Conservation (phyloP, 1,140 invertebrate genomes). For the Cotesia glomerata region DNA sequence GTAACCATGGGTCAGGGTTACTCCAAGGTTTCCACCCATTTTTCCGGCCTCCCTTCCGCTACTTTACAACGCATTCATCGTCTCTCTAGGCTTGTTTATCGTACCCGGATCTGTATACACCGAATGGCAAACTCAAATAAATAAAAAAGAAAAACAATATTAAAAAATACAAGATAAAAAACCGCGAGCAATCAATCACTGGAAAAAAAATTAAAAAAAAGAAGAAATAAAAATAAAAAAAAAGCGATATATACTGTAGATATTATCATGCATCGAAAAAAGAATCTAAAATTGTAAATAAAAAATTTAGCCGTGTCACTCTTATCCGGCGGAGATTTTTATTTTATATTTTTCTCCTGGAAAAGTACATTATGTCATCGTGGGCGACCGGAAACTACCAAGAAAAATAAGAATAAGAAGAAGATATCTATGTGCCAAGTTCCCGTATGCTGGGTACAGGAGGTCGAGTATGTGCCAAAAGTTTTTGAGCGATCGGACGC, state of each 20-base stretch:
- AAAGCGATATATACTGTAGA: no score
- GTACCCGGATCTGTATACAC: not conserved
- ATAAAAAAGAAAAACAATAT: not conserved
- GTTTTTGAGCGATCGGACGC: conserved; percentile 24
- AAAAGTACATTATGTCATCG: no score
- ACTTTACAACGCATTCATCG: conserved; percentile 14
- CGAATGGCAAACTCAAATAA: not conserved
- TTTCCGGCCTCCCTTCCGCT: conserved; percentile 11
- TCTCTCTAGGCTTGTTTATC: conserved; percentile 10
- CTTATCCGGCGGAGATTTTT: no score
- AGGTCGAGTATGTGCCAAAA: conserved; percentile 23
- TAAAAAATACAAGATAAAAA: not conserved
- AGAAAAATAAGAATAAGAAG: not conserved
- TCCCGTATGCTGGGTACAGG: not conserved
- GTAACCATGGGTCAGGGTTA: conserved; percentile 30
- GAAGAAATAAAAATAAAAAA: no score
- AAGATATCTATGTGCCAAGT: not conserved
- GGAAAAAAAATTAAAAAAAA: no score
- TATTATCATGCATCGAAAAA: no score
- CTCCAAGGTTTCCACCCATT: conserved; percentile 28
- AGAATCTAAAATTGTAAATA: no score
- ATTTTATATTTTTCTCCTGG: no score
- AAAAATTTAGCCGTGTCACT: no score
- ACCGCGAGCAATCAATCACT: no score
- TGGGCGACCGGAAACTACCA: not conserved